phyloP scores from a whole-genome alignment of 2,888 invertebrate species.

The Campoplex capitator region DNA sequence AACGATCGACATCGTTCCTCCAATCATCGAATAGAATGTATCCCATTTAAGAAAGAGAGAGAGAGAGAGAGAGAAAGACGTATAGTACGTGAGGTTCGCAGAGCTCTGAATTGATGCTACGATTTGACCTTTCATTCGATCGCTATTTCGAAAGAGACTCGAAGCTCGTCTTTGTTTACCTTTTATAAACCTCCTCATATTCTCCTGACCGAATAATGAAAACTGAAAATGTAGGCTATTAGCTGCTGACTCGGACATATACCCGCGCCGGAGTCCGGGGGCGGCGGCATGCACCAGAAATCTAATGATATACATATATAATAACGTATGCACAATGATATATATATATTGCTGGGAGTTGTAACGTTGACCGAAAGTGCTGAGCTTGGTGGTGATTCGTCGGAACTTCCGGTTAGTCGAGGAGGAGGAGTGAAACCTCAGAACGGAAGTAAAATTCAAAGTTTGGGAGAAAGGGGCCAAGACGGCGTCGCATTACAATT shows the following conservation, averaged over 20 bases:
- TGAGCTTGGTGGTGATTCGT: slow-evolving; percentile 35
- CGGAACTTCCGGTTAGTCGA: slow-evolving; percentile 23
- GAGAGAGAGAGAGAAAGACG: neutral
- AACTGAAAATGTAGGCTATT: slow-evolving; percentile 2
- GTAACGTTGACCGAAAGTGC: slow-evolving; percentile 41
- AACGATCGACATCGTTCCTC: no score
- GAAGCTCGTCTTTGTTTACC: neutral
- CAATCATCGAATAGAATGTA: neutral
- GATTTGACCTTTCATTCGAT: neutral
- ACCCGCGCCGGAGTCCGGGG: no score
- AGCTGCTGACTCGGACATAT: slow-evolving; percentile 18
- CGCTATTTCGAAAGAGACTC: neutral
- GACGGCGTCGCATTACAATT: slow-evolving; percentile 1
- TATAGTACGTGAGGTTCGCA: neutral
- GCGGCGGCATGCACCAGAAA: slow-evolving; percentile 1
- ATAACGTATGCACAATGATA: neutral
- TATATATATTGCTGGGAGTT: neutral
- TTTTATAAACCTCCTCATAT: neutral
- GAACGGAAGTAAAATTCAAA: slow-evolving; percentile 37
- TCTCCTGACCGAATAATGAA: neutral
- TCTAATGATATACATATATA: neutral
- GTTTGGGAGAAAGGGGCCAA: slow-evolving; percentile 24
- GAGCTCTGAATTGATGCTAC: neutral
- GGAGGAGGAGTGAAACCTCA: slow-evolving; percentile 5
- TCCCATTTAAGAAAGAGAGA: neutral